Base-by-base conservation (phyloP, 2,888 invertebrate species). In the Xestia c-nigrum region DNA sequence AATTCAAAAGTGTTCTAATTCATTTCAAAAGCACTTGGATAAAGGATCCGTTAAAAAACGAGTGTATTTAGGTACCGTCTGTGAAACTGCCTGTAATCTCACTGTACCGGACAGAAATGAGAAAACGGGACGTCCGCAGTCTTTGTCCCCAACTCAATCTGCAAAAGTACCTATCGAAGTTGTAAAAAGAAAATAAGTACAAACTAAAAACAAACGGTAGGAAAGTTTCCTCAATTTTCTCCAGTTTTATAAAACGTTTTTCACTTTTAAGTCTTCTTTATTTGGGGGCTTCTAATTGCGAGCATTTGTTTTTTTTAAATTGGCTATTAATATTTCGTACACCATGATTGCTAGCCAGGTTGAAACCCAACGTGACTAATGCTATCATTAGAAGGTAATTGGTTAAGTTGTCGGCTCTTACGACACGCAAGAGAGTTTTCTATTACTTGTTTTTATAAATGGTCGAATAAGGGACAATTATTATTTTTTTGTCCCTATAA, bases 71-170 rank as follows among this genome's bases (percentile, higher is more conserved):
- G 69, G 55, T 74, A 59, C 77, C 38, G 67, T 64, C 80, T 72
- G 24, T 52, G 31, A 61, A 52, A 40, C 43, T 47, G 72, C 10
- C 55, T 55, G 65, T 71, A 78, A 78, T 81, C 46, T 59, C 59
- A 82, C 66, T 68, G 73, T 72, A 80, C 73, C 77, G 52, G 61
- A 16, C 64, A 74, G 68, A 77, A 80, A 83, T 85, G 66, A 76
- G 77, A 77, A 83, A 76, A 80, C 55, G 67, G 21, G 76, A 73
- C 38, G 59, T 31, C 61, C 40, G 21, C 52, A 47, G 68, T 61
- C 63, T 84, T 81, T 75, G 76, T 81, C 57, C 57, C n/a, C 64
- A 46, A 72, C 47, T 79, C 85, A 75, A 83, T 87, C 73, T 77
- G 21, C 40, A 40, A 67, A 76, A 78, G 72, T 83, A 86, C 72